Evolutionary conservation across 2,888 invertebrate species (phyloP).

Genomic region (Eupithecia subfuscata): DNA sequence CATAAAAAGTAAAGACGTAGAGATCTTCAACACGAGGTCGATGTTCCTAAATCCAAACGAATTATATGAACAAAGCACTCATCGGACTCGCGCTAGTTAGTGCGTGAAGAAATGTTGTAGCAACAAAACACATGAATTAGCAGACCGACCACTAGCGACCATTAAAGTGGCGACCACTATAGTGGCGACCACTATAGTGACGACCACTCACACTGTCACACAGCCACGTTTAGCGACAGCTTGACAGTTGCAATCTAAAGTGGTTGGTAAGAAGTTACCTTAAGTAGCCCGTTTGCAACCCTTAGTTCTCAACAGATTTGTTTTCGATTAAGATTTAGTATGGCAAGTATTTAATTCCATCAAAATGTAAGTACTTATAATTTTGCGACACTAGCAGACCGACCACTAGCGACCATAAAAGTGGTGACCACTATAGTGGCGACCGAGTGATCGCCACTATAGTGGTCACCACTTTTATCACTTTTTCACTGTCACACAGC

Average conservation of each 20-base stretch:
- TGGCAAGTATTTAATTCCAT: not conserved
- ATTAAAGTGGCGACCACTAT: not conserved
- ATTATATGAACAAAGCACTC: constrained; percentile 40
- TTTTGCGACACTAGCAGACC: not conserved
- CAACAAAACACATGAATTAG: not conserved
- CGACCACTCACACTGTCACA: not conserved
- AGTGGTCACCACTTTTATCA: too few species aligned
- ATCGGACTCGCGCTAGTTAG: constrained; percentile 42
- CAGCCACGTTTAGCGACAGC: not conserved
- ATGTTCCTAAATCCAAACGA: constrained; percentile 51
- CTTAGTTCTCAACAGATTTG: not conserved
- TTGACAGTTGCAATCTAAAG: not conserved
- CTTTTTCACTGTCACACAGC: not conserved
- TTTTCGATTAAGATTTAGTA: not conserved
- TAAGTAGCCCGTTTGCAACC: not conserved
- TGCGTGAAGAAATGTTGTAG: constrained; percentile 33
- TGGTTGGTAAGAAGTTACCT: not conserved
- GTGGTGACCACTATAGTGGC: not conserved
- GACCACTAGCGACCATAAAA: not conserved
- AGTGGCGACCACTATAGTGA: not conserved
- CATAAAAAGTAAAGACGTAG: constrained; percentile 56
- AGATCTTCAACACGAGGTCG: constrained; percentile 60
- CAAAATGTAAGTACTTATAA: not conserved
- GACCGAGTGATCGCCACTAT: too few species aligned
- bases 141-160: not conserved